Evolutionary conservation across 1,140 invertebrate species (phyloP).

Genomic region (Panagrolaimus sp.): DNA sequence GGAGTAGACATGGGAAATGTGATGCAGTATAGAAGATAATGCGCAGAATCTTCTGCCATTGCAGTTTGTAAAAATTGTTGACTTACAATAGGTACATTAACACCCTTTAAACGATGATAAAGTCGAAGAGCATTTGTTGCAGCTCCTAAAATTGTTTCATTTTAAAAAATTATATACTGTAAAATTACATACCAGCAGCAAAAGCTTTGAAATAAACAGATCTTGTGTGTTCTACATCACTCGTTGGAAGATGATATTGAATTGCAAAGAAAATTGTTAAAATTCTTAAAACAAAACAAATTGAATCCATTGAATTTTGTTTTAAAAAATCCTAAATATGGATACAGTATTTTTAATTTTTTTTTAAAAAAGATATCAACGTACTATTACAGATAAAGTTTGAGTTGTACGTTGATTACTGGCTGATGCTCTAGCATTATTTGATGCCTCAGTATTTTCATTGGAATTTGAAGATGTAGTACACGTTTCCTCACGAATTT

Average conservation of each 20-base stretch:
- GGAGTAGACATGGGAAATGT: constrained; percentile 84
- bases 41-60: constrained; percentile 63
- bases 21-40: constrained; percentile 87
- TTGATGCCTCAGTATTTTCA: background rate
- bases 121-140: constrained; percentile 84
- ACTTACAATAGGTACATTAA: constrained; percentile 31
- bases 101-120: constrained; percentile 76
- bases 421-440: background rate
- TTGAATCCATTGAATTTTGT: constrained; percentile 19
- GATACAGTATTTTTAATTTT: background rate
- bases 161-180: too few species aligned
- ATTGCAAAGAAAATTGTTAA: constrained; percentile 39
- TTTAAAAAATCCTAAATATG: constrained; percentile 33
- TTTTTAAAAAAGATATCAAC: background rate
- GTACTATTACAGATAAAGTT: background rate
- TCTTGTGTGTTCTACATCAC: constrained; percentile 2
- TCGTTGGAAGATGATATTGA: constrained; percentile 28
- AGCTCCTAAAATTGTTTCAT: constrained; percentile 69
- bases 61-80: constrained; percentile 34
- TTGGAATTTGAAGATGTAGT: background rate
- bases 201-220: constrained; percentile 38
- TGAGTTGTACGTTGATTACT: constrained; percentile 9
- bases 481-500: constrained; percentile 36
- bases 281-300: constrained; percentile 27
- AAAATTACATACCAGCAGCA: constrained; percentile 36